Evolutionary conservation across 2,888 invertebrate species (phyloP), one percentile per base, ranked within the genome.

Genomic region (Chrysolina haemoptera): DNA sequence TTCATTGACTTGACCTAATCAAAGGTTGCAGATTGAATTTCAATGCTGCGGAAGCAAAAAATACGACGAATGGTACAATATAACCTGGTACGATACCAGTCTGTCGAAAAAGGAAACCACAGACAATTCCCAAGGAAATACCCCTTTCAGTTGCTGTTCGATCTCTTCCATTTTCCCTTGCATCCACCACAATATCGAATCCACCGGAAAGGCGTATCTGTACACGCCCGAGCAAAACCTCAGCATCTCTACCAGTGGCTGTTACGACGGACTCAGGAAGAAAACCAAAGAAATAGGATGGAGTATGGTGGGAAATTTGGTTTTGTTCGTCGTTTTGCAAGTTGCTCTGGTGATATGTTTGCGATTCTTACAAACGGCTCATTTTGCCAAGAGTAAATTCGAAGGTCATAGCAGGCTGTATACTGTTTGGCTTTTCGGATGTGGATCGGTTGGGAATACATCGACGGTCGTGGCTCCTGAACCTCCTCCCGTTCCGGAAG

Each of bases 71-170:
- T 92, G 92, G 92, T 92, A 92, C 81, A 89, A 86, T 70, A 90
- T 92, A 72, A 88, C 89, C 0, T 92, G 92, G 92, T 90, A 88
- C 84, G 88, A 80, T 84, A 86, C 68, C 84, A 81, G 89, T 87
- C 85, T 91, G 86, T 76, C 75, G 40, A 71, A 76, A 66, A 76
- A 78, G 62, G 79, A 75, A 62, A 66, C 48, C 16, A 64, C n/a
- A 62, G 78, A 78, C 62, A 53, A 71, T 55, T 41, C 75, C 48
- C 76, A 81, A 27, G 91, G 91, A 76, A 90, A 91, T 75, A 90
- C 91, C 0, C 92, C 92, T 0, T 92, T 91, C 84, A 92, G 92
- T 81, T 92, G 92, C 80, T 92, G 92, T 79, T 89, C 90, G 0
- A 89, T 90, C 81, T 88, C 89, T 48, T 88, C 89, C 0, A 85